Evolutionary conservation across 2,888 invertebrate species (phyloP).

Genomic region (Sussaba pulchella): DNA sequence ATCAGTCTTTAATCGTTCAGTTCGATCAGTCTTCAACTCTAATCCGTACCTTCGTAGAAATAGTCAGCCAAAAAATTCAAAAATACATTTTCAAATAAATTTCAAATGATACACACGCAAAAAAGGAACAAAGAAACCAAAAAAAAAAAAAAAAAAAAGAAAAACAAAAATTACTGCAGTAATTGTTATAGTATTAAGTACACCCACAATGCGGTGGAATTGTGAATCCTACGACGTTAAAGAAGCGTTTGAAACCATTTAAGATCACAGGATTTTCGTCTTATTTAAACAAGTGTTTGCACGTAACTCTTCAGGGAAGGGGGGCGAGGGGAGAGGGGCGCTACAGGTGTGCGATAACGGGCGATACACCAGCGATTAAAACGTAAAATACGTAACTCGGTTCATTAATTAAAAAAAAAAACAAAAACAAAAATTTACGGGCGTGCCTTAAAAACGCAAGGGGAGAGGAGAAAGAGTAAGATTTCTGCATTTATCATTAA

Average conservation of each 20-base stretch:
- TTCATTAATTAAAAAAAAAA: no score
- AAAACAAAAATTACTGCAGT: not conserved
- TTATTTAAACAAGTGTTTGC: slow-evolving; percentile 42
- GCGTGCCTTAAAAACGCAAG: no score
- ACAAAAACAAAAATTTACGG: no score
- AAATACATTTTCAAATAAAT: slow-evolving; percentile 7
- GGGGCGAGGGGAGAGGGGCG: no score
- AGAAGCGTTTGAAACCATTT: not conserved
- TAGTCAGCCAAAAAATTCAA: not conserved
- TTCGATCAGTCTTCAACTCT: no score
- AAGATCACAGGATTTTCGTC: slow-evolving; percentile 2
- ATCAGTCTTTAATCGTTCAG: no score
- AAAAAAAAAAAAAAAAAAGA: not conserved
- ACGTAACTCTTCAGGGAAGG: not conserved
- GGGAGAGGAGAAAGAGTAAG: no score
- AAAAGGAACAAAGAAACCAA: no score
- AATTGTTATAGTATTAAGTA: no score
- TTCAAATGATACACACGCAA: no score
- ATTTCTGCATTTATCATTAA: no score
- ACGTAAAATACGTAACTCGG: not conserved
- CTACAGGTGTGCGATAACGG: slow-evolving; percentile 1
- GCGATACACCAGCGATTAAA: not conserved
- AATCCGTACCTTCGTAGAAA: not conserved
- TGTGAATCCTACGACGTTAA: not conserved
- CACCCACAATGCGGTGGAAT: not conserved